phyloP scores from a whole-genome alignment of 2,888 invertebrate genomes.

The Netelia inedita region DNA sequence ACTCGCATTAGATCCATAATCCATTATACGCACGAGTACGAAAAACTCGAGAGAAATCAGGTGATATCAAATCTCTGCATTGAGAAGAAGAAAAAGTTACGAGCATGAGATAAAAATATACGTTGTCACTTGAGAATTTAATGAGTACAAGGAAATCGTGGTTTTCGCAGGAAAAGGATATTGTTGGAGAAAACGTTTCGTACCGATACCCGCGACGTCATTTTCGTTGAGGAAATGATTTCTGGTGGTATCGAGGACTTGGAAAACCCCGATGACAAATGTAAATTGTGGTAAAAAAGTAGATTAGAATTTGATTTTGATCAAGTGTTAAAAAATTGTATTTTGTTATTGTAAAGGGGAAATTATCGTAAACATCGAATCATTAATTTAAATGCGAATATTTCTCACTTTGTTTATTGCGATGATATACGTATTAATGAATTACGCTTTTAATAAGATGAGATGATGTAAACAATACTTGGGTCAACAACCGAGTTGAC shows the following conservation, averaged over 20 bases:
- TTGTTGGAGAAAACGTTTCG: background rate
- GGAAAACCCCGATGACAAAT: background rate
- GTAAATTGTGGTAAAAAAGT: background rate
- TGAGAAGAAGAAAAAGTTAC: background rate
- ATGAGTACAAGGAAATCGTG: slow-evolving; percentile 22
- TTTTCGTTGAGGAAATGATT: background rate
- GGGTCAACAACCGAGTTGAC: slow-evolving; percentile 47
- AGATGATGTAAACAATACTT: slow-evolving; percentile 38
- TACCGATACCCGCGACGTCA: background rate
- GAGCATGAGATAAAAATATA: background rate
- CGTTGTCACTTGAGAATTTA: slow-evolving; percentile 21
- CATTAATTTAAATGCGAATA: no score
- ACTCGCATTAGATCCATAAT: background rate
- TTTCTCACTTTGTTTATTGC: background rate
- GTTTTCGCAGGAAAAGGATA: slow-evolving; percentile 15
- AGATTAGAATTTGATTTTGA: background rate
- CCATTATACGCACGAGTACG: slow-evolving; percentile 8
- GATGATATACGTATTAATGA: background rate
- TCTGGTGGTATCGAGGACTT: background rate
- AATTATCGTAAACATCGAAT: no score
- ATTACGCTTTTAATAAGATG: background rate
- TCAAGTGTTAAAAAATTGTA: background rate
- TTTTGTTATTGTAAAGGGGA: background rate
- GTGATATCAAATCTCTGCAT: background rate
- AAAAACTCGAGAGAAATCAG: slow-evolving; percentile 4